These are phyloP conservation scores for Dasyurus viverrinus DNA, from an alignment of 2,113 vertebrate genomes.

Conservation along the genomic window DNA sequence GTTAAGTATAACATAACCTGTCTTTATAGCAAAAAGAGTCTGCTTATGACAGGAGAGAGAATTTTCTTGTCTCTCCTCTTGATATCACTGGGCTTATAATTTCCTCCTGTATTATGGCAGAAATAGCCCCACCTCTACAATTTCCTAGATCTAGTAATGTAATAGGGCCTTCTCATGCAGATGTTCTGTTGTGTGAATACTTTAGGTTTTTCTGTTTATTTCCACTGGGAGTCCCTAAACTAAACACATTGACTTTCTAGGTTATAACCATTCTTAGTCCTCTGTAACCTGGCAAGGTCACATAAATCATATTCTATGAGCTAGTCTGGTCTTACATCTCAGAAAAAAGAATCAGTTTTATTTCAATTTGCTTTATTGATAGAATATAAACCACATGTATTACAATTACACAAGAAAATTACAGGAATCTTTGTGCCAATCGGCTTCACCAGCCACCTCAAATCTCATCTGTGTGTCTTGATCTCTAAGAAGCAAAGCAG, in stretches of 20 bases:
- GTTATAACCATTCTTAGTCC: slow-evolving; percentile 6
- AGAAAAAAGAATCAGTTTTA: not conserved
- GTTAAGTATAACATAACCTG: not conserved
- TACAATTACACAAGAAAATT: not conserved
- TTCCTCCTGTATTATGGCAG: slow-evolving; percentile 8
- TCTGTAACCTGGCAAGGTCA: not conserved
- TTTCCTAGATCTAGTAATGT: not conserved
- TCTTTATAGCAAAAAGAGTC: not conserved
- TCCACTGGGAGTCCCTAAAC: slow-evolving; percentile 28
- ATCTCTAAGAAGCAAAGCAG: not conserved
- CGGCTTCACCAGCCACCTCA: not conserved
- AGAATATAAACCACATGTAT: not conserved
- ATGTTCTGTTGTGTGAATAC: slow-evolving; percentile 14
- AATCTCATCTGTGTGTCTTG: not conserved
- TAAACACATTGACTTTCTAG: slow-evolving; percentile 18
- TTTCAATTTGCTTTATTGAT: not conserved
- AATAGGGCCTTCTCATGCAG: not conserved
- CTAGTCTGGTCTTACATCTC: not conserved
- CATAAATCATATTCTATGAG: not conserved
- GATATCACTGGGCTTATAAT: not conserved
- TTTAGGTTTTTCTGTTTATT: slow-evolving; percentile 20
- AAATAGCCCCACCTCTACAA: not conserved
- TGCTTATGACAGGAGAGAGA: not conserved
- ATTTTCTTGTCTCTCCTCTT: not conserved
- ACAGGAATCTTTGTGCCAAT: not conserved